Conservation (phyloP, 2,888 invertebrate genomes). For the Drosophila lacicola region DNA sequence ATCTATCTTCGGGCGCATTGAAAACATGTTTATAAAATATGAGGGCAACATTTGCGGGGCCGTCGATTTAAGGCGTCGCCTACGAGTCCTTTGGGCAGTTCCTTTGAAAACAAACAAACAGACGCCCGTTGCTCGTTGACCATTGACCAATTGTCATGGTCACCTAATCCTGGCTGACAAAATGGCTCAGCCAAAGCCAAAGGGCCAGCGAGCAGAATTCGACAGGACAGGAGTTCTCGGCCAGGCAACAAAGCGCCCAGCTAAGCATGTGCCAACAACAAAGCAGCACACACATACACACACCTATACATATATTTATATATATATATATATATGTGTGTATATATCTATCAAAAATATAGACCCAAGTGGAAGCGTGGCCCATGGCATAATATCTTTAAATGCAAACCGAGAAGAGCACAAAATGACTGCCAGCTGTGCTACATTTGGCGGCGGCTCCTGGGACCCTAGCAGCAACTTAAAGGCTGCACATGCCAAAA, state of each 20-base stretch:
- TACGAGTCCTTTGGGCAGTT: background rate
- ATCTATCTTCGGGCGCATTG: background rate
- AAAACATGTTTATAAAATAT: background rate
- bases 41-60: background rate
- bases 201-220: conserved; percentile 7
- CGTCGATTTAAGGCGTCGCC: conserved; percentile 11
- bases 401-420: conserved; percentile 51
- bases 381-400: conserved; percentile 56
- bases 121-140: background rate
- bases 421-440: conserved; percentile 72
- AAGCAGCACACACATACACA: background rate
- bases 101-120: background rate
- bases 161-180: conserved; percentile 71
- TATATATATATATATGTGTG: background rate
- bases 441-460: conserved; percentile 48
- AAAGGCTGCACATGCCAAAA: conserved; percentile 58
- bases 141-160: conserved; percentile 71
- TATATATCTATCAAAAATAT: background rate
- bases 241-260: conserved; percentile 42
- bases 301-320: background rate
- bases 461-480: conserved; percentile 42
- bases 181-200: conserved; percentile 42
- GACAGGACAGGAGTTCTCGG: conserved; percentile 26
- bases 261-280: conserved; percentile 52
- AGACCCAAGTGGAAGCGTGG: conserved; percentile 25